These are phyloP conservation scores for Elanoides forficatus DNA, from an alignment of 2,113 vertebrate species.

Conservation along the genomic window DNA sequence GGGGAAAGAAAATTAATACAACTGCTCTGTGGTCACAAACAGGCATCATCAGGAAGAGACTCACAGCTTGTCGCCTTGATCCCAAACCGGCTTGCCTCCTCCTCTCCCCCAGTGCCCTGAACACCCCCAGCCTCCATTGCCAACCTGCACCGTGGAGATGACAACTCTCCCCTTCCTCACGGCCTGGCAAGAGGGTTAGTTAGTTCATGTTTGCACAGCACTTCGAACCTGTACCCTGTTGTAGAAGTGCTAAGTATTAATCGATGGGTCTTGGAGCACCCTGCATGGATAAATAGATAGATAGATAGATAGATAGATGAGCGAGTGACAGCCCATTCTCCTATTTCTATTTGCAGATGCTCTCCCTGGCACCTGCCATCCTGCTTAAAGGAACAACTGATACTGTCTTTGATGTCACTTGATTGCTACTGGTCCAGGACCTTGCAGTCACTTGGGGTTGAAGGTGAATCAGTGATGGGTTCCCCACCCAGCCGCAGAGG, in stretches of 20 bases:
- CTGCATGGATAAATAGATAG: background rate
- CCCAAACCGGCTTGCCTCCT: background rate
- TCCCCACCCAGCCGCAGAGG: background rate
- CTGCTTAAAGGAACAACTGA: background rate
- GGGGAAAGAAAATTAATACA: background rate
- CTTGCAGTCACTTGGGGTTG: background rate
- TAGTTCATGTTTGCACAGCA: background rate
- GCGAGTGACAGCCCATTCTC: background rate
- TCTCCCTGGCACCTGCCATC: background rate
- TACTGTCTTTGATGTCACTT: background rate
- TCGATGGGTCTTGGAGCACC: background rate
- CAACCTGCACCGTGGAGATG: background rate
- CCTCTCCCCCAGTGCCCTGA: background rate
- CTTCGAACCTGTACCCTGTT: background rate
- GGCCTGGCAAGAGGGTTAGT: background rate
- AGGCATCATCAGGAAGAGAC: background rate
- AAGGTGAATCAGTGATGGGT: background rate
- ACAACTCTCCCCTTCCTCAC: background rate
- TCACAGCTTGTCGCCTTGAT: background rate
- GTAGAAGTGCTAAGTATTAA: background rate
- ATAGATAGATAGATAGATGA: background rate
- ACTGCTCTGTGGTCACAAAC: background rate
- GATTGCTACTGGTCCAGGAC: background rate
- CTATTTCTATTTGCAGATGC: background rate
- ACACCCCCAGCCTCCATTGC: background rate